A percentile compares a stretch with the other conserved stretches of the same genome.
phyloP scores from a whole-genome alignment of 2,797 vertebrate species.

The Parauchenoglanis ngamensis region DNA sequence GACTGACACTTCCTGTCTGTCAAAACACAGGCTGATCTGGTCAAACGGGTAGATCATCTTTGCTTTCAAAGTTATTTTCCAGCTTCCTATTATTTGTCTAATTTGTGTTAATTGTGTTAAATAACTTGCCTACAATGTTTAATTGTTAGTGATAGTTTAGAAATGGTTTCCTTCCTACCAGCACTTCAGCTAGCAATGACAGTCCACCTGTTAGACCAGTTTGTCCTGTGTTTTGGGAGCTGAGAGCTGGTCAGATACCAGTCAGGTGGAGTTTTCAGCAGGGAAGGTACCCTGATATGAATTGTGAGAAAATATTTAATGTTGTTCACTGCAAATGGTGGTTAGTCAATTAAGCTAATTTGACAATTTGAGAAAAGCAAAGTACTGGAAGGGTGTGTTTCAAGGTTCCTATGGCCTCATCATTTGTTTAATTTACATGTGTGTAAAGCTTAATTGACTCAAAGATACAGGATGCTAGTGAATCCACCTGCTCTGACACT shows the following conservation, averaged over 20 bases:
- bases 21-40: background rate
- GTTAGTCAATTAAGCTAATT: background rate
- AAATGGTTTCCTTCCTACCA: background rate
- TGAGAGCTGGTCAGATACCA: no score
- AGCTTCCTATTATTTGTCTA: background rate
- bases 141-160: background rate
- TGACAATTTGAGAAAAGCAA: background rate
- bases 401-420: background rate
- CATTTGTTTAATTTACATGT: background rate
- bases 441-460: background rate
- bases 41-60: background rate
- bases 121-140: background rate
- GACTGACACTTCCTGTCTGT: background rate
- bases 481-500: background rate
- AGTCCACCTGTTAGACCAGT: background rate
- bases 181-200: background rate
- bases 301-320: background rate
- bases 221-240: background rate
- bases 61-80: background rate
- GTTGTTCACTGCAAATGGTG: background rate
- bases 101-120: background rate
- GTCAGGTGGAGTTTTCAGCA: background rate
- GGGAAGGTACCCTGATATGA: background rate
- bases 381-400: background rate
- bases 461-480: background rate